Base-by-base conservation (phyloP, 2,797 vertebrate species). In the Pangasius mekongensis region DNA sequence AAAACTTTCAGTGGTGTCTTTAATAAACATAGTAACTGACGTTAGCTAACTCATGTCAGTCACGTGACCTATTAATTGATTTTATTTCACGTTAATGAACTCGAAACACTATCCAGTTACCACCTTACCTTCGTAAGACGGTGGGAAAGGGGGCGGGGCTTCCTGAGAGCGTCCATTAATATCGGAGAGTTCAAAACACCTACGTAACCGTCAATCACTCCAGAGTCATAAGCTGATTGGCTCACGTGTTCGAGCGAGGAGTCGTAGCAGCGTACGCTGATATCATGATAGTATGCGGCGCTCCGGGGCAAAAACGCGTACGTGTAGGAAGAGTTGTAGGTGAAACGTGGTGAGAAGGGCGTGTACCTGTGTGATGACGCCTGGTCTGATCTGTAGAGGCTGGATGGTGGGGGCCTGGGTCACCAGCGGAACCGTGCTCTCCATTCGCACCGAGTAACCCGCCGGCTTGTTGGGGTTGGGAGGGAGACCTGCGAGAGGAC, bases 381-480 rank as follows among this genome's bases (percentile, higher is more conserved):
- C 98, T 66, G 98, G 97, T 95, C 97, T 96, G 87, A 99, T 97
- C 94, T 99, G 98, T 49, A 99, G 92, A 6, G 98, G 97, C 91
- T 99, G 98, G 84, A 99, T 97, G 87, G 97, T 92, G 0, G 98
- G 97, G 64, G 97, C 97, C 94, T 99, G 99, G 88, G 97, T 98
- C 86, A 98, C 97, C 86, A 99, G 94, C 0, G 98, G 99, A 88
- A 99, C 95, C 58, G 98, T 95, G 20, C 96, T 98, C 90, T 99
- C 99, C 93, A 99, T 97, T 89, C 97, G 95, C 91, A 99, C 95
- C 6, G 99, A 97, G 91, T 97, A 99, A 93, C 96, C 97, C 85
- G 96, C 91, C 82, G 97, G 96, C 93, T 99, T 99, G 60, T 96
- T 96, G 83, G 97, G 96, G 87, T 97, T 98, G 87, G 97, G 93